phyloP scores from a whole-genome alignment of 2,797 vertebrate species.

The Crypturellus tataupa region DNA sequence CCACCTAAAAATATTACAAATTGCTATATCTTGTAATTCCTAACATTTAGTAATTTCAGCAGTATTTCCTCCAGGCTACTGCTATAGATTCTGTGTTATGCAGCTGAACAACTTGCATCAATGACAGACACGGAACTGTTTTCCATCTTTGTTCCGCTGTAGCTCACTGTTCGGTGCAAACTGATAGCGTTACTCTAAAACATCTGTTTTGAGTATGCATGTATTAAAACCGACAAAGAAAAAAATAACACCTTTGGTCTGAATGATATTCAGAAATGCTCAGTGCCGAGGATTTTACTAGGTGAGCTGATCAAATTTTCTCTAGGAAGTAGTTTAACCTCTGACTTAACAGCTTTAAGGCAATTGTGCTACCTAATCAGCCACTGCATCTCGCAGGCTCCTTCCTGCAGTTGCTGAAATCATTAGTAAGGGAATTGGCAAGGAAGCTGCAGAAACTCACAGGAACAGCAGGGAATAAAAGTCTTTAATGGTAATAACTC shows the following conservation, averaged over 20 bases:
- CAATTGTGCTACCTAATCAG: constrained; percentile 64
- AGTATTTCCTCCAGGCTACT: background rate
- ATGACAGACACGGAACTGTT: background rate
- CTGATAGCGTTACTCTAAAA: constrained; percentile 1
- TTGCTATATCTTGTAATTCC: background rate
- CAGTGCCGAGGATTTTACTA: background rate
- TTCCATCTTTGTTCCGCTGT: background rate
- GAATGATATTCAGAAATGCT: background rate
- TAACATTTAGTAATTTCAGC: background rate
- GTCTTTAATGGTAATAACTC: constrained; percentile 64
- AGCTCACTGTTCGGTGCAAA: background rate
- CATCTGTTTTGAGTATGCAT: constrained; percentile 28
- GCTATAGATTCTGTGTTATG: background rate
- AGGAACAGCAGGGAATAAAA: constrained; percentile 55
- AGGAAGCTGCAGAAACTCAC: constrained; percentile 56
- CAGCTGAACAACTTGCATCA: background rate
- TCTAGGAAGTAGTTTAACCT: constrained; percentile 63
- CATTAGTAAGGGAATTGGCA: constrained; percentile 56
- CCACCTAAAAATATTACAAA: background rate
- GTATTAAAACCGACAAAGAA: background rate
- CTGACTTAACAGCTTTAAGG: constrained; percentile 60
- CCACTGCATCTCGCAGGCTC: constrained; percentile 11
- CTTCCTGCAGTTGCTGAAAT: constrained; percentile 51
- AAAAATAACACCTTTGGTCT: background rate
- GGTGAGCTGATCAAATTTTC: constrained; percentile 46